A percentile compares a stretch with the other conserved stretches of the same genome.
These are phyloP conservation scores for Macrobrachium nipponense DNA, from an alignment of 1,140 invertebrate species.

Conservation along the genomic window DNA sequence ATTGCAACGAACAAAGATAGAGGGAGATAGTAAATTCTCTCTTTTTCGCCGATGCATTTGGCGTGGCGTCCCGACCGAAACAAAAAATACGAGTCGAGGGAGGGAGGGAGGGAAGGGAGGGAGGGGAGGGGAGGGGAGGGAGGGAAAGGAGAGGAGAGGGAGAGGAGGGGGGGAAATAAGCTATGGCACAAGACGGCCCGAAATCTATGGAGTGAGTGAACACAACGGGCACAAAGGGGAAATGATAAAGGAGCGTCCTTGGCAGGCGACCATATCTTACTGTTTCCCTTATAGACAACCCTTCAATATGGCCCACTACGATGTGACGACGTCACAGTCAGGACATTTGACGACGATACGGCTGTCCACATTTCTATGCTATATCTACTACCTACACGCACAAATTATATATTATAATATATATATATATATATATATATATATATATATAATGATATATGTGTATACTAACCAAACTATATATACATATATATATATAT, in stretches of 20 bases:
- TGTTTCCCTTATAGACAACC: too few relatives aligned
- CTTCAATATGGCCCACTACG: too few relatives aligned
- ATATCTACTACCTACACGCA: too few relatives aligned
- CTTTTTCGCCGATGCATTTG: not conserved
- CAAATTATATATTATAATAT: too few relatives aligned
- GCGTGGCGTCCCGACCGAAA: not conserved
- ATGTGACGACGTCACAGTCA: too few relatives aligned
- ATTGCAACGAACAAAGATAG: not conserved
- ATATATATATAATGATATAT: too few relatives aligned
- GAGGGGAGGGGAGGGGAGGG: not conserved
- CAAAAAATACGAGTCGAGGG: not conserved
- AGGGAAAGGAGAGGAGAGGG: not conserved
- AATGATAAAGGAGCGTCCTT: not conserved
- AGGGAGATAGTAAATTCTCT: not conserved
- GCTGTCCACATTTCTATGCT: too few relatives aligned
- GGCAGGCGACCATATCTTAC: too few relatives aligned
- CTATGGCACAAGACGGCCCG: not conserved
- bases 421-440: too few relatives aligned
- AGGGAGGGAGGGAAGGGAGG: not conserved
- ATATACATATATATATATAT: too few relatives aligned
- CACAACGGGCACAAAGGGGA: not conserved
- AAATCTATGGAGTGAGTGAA: not conserved
- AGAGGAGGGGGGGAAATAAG: not conserved
- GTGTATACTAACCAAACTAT: too few relatives aligned
- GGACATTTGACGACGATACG: too few relatives aligned